These are phyloP conservation scores for Xiphydria camelus DNA, from an alignment of 2,888 invertebrate genomes.

Conservation along the genomic window DNA sequence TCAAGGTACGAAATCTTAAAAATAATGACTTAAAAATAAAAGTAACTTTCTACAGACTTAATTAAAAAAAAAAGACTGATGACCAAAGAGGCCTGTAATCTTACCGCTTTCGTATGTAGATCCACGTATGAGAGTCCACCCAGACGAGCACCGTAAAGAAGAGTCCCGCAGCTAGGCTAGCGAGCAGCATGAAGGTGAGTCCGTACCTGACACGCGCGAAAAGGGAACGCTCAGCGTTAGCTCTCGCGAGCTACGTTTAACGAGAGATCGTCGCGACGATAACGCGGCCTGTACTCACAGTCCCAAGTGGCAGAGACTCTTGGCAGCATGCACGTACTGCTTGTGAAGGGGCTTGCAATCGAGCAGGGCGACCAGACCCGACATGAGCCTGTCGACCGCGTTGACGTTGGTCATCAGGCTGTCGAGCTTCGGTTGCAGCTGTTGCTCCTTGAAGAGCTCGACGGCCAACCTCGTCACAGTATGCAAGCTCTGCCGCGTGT, in stretches of 20 bases:
- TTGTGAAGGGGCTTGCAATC: conserved; percentile 84
- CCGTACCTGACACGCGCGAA: conserved; percentile 69
- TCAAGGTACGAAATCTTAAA: too few relatives aligned
- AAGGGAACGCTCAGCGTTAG: too few relatives aligned
- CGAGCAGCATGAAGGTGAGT: conserved; percentile 81
- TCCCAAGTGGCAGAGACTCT: conserved; percentile 82
- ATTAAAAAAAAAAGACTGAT: too few relatives aligned
- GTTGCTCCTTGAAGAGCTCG: conserved; percentile 60
- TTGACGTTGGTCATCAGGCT: conserved; percentile 79
- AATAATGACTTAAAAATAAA: too few relatives aligned
- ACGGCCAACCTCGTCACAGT: conserved; percentile 60
- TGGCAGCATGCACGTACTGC: conserved; percentile 78
- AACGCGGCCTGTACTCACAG: conserved; percentile 65
- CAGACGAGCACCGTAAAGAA: conserved; percentile 90
- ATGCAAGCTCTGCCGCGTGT: conserved; percentile 61
- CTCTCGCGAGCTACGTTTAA: background rate
- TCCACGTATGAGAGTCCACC: conserved; percentile 96
- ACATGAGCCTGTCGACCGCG: conserved; percentile 72
- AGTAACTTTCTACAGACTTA: too few relatives aligned
- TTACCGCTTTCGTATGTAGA: conserved; percentile 90
- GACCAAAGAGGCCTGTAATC: too few relatives aligned
- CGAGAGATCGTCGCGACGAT: too few relatives aligned
- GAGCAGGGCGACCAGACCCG: conserved; percentile 69
- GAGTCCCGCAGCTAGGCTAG: conserved; percentile 84
- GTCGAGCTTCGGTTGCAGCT: conserved; percentile 73